Percentiles rank a stretch among this genome's conserved stretches.
These are phyloP conservation scores for Notechis scutatus DNA, from an alignment of 2,113 vertebrate species.

Conservation along the genomic window DNA sequence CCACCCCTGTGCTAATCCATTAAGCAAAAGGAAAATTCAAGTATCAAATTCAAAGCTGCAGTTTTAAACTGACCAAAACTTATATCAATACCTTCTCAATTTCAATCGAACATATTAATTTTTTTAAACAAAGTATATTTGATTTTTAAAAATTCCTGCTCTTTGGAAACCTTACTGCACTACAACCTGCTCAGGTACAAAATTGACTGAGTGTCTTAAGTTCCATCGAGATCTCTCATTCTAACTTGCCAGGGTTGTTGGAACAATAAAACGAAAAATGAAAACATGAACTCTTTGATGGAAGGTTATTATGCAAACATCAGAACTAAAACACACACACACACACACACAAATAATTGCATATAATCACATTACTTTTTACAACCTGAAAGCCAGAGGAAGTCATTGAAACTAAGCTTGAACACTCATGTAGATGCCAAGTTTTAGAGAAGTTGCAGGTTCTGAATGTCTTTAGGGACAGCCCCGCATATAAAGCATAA, in stretches of 20 bases:
- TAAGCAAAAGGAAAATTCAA: neutral
- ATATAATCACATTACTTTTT: neutral
- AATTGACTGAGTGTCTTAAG: neutral
- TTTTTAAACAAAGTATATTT: neutral
- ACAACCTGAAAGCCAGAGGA: neutral
- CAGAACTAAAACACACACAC: neutral
- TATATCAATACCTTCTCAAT: neutral
- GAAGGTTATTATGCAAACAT: neutral
- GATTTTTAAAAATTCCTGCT: neutral
- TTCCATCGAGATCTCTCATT: neutral
- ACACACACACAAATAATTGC: neutral
- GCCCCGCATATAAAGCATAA: neutral
- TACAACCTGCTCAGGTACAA: neutral
- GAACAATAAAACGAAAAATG: neutral
- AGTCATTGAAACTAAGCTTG: neutral
- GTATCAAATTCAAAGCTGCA: neutral
- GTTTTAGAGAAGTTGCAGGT: neutral
- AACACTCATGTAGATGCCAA: neutral
- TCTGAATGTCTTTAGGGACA: neutral
- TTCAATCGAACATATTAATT: neutral
- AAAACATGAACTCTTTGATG: neutral
- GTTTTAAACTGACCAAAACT: neutral
- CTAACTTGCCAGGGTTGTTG: neutral
- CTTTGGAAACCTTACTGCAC: neutral
- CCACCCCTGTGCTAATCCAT: neutral